Evolutionary conservation across 2,113 vertebrate genomes (phyloP), one percentile per base, ranked within the genome.

Genomic region (Trichomycterus rosablanca): DNA sequence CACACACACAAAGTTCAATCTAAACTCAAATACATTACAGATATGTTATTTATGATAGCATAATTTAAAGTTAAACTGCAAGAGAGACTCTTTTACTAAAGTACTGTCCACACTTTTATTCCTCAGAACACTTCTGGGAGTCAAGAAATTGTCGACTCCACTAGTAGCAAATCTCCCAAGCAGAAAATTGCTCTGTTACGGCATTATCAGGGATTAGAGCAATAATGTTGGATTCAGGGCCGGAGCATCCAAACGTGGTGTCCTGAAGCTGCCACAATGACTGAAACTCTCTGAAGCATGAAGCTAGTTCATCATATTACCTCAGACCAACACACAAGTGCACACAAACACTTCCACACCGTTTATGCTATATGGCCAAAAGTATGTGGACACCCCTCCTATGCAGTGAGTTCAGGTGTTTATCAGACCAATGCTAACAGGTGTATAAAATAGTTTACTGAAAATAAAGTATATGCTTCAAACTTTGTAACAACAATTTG

Each of bases 201-300:
- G 81, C 81, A 85, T 88, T 86, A 87, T 87, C 85, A 80, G 82
- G 85, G 85, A 87, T 88, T 88, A 88, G 59, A 77, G 78, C 83
- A 83, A 85, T 87, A 81, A 71, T 81, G 82, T 81, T 76, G 78
- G 79, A 77, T 76, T 86, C 80, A 70, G 83, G 80, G 78, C 76
- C 78, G 79, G 78, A 82, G 79, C 80, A 77, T 79, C 63, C 70
- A 76, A 77, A 72, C 76, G 77, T 79, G 81, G 80, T 83, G 77
- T 78, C 78, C 76, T 78, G 71, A 72, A 58, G 61, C 69, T 58
- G 65, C 73, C 34, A 69, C 66, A 74, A 55, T 66, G 65, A 80
- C 72, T 60, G 53, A 5, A 57, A 67, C 59, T 56, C 60, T 68
- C 50, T 67, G 64, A 68, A 79, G 70, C 67, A 74, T 83, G 76